Evolutionary conservation across 2,888 invertebrate genomes (phyloP).

Genomic region (Cataglyphis cursor): DNA sequence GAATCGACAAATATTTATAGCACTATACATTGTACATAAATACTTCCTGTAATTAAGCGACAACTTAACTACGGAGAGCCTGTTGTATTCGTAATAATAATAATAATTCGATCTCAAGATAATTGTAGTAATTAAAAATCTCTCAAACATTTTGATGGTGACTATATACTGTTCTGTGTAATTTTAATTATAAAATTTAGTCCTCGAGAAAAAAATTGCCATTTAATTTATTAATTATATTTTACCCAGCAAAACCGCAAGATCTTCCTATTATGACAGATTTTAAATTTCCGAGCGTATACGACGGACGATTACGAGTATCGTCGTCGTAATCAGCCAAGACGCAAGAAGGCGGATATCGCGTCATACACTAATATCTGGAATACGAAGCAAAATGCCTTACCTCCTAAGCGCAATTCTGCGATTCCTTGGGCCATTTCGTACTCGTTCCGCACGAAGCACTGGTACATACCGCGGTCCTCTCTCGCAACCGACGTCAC

Average conservation of each 20-base stretch:
- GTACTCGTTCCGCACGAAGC: slow-evolving; percentile 86
- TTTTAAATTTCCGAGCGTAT: neutral
- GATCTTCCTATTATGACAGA: neutral
- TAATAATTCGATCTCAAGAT: neutral
- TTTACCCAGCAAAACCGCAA: neutral
- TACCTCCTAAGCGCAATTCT: slow-evolving; percentile 87
- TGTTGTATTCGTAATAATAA: neutral
- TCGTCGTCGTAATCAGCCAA: neutral
- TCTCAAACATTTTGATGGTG: neutral
- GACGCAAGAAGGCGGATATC: neutral
- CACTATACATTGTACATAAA: neutral
- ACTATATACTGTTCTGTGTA: neutral
- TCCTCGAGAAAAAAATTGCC: neutral
- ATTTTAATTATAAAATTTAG: neutral
- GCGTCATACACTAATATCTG: neutral
- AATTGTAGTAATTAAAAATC: neutral
- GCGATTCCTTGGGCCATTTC: slow-evolving; percentile 87
- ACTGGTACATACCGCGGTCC: slow-evolving; percentile 87
- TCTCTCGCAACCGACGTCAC: slow-evolving; percentile 86
- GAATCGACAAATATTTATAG: slow-evolving; percentile 5
- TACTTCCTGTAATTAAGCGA: slow-evolving; percentile 6
- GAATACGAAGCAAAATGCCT: slow-evolving; percentile 61
- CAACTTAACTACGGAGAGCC: neutral
- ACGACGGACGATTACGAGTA: neutral
- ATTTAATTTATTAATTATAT: neutral